Percentiles rank a stretch among this genome's conserved stretches.
phyloP scores from a whole-genome alignment of 1,140 invertebrate species.

The Tetragonula clypearis region DNA sequence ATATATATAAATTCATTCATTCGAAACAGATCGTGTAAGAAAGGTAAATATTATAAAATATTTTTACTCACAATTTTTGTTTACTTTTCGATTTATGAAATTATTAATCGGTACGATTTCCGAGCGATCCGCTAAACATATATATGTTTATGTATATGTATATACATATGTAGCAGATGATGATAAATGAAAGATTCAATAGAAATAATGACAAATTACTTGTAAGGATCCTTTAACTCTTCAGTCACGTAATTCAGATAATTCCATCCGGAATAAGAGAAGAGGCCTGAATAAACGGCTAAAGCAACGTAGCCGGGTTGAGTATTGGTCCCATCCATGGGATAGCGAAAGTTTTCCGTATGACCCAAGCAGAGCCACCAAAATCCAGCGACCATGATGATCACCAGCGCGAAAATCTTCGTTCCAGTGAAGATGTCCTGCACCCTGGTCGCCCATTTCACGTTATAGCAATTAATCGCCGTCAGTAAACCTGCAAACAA shows the following conservation, averaged over 20 bases:
- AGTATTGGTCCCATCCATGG: conserved; percentile 90
- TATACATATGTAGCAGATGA: no score
- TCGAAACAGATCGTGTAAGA: no score
- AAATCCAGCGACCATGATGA: conserved; percentile 92
- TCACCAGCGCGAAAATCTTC: conserved; percentile 91
- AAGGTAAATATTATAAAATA: no score
- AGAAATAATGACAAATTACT: conserved; percentile 81
- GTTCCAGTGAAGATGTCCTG: conserved; percentile 96
- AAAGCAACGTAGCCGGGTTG: conserved; percentile 93
- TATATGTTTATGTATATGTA: no score
- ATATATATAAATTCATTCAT: no score
- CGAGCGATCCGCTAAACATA: no score
- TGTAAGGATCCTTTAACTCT: conserved; percentile 96
- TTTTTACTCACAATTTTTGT: no score
- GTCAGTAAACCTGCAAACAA: conserved; percentile 87
- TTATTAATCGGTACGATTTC: no score
- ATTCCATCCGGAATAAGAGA: conserved; percentile 98
- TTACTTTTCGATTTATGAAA: not conserved
- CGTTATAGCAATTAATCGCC: conserved; percentile 94
- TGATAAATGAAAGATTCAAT: not conserved
- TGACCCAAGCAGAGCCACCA: conserved; percentile 88
- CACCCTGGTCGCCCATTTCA: conserved; percentile 92
- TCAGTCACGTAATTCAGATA: conserved; percentile 99
- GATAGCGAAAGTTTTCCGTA: conserved; percentile 88
- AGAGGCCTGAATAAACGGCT: conserved; percentile 97